Evolutionary conservation across 2,888 invertebrate species (phyloP), one percentile per base, ranked within the genome.

Genomic region (Eudasyphora cyanicolor): DNA sequence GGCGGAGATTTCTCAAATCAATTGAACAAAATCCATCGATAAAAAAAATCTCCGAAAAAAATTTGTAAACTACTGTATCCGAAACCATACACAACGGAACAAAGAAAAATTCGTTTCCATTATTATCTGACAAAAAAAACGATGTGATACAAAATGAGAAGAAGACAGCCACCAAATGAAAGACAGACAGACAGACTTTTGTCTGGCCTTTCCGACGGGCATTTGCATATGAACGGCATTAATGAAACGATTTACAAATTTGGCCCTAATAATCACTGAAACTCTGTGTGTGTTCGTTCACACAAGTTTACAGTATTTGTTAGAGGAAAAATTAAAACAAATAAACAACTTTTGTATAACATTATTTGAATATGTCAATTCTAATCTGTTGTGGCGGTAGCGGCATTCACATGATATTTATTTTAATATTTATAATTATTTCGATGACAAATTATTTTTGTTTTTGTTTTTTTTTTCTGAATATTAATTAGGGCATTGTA

Each of bases 351-450:
- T 19, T 49, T 49, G 49, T 49, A 19, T 49, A 49, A 49, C 49
- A 12, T 12, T 21, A 24, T 60, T 60, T 60, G n/a, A 60, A 60
- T 60, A 60, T 29, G 60, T 60, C 27, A 32, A 29, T 29, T 60
- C 6, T 60, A n/a, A 60, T 60, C 5, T 60, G 29, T 60, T 32
- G 29, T 60, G 60, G 12, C n/a, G 6, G 8, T 8, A 32, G 32
- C 45, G 14, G 6, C 49, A 8, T 49, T 49, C 17, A 49, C 49
- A 49, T 49, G 49, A 49, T 8, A 8, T 32, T 60, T 29, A 29
- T 60, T 5, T 32, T 60, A 60, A n/a, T 60, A 32, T 32, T 4
- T 29, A 29, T 60, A 24, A 60, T 60, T 60, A 29, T 60, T 49
- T 8, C 5, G 1, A 19, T 49, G 49, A 45, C 45, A 45, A 2